Conservation (phyloP, 2,797 vertebrate genomes). For the Sciaenops ocellatus region DNA sequence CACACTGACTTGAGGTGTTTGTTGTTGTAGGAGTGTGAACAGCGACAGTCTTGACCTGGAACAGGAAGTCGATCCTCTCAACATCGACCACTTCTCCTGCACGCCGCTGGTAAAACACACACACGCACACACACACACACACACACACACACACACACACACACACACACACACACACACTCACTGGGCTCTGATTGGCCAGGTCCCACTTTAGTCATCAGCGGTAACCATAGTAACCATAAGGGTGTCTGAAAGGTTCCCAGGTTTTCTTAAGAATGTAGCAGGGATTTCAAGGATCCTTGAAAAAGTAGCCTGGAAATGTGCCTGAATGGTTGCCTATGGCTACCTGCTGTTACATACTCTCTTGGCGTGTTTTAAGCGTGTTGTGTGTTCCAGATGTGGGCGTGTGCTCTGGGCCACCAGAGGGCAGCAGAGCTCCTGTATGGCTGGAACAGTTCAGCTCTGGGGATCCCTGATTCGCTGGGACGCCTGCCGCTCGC, state of each 20-base stretch:
- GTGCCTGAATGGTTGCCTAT: too few species aligned
- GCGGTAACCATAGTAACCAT: background rate
- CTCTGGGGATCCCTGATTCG: constrained; percentile 90
- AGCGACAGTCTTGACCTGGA: constrained; percentile 90
- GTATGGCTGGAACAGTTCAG: constrained; percentile 88
- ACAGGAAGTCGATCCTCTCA: constrained; percentile 92
- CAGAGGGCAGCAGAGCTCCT: constrained; percentile 88
- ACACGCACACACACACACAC: constrained; percentile 15
- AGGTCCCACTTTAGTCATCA: background rate
- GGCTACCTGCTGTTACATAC: too few species aligned
- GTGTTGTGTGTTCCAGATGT: constrained; percentile 86
- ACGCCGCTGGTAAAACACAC: constrained; percentile 88
- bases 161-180: background rate
- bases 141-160: constrained; percentile 9
- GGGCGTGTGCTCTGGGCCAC: constrained; percentile 94
- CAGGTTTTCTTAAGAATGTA: too few species aligned
- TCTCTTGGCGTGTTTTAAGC: background rate
- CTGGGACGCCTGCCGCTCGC: constrained; percentile 91
- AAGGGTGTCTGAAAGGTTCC: too few species aligned
- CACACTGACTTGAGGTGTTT: constrained; percentile 4
- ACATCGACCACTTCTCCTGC: constrained; percentile 95
- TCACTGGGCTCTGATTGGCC: background rate
- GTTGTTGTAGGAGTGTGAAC: constrained; percentile 80
- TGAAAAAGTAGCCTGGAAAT: too few species aligned
- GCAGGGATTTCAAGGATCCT: too few species aligned